phyloP scores from a whole-genome alignment of 2,888 invertebrate genomes.

The Habroteleia sp. region DNA sequence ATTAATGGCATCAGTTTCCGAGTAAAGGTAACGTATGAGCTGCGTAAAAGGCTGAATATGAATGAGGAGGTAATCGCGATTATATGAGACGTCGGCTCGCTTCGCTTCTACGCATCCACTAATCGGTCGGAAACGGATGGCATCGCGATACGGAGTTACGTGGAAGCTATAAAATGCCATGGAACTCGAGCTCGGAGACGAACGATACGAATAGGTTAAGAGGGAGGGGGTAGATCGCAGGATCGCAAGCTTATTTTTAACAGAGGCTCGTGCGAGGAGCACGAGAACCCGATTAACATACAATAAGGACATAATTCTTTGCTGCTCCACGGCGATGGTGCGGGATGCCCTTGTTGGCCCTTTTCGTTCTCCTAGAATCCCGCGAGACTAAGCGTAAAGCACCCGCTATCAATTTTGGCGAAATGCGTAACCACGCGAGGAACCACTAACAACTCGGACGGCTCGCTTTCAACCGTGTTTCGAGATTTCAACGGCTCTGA shows the following conservation, averaged over 20 bases:
- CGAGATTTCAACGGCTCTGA: too few relatives aligned
- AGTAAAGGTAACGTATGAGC: slow-evolving; percentile 39
- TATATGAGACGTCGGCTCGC: slow-evolving; percentile 36
- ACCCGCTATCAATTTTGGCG: slow-evolving; percentile 47
- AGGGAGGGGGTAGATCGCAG: slow-evolving; percentile 57
- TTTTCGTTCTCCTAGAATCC: slow-evolving; percentile 64
- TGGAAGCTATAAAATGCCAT: slow-evolving; percentile 60
- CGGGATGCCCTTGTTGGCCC: slow-evolving; percentile 67
- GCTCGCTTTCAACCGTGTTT: too few relatives aligned
- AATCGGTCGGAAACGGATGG: slow-evolving; percentile 62
- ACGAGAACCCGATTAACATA: slow-evolving; percentile 76
- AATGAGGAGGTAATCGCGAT: slow-evolving; percentile 51
- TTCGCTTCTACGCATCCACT: slow-evolving; percentile 49
- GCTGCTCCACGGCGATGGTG: slow-evolving; percentile 66
- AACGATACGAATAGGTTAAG: slow-evolving; percentile 37
- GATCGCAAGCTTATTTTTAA: slow-evolving; percentile 73
- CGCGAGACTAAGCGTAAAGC: slow-evolving; percentile 23
- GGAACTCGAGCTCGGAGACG: slow-evolving; percentile 39
- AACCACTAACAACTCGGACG: slow-evolving; percentile 10
- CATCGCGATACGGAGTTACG: slow-evolving; percentile 48
- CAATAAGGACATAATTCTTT: slow-evolving; percentile 79
- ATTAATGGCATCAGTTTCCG: slow-evolving; percentile 23
- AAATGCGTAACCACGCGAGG: slow-evolving; percentile 16
- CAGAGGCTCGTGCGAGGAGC: slow-evolving; percentile 68
- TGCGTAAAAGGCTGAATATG: slow-evolving; percentile 34